phyloP scores from a whole-genome alignment of 2,113 vertebrate genomes.

The Sylvietta virens region DNA sequence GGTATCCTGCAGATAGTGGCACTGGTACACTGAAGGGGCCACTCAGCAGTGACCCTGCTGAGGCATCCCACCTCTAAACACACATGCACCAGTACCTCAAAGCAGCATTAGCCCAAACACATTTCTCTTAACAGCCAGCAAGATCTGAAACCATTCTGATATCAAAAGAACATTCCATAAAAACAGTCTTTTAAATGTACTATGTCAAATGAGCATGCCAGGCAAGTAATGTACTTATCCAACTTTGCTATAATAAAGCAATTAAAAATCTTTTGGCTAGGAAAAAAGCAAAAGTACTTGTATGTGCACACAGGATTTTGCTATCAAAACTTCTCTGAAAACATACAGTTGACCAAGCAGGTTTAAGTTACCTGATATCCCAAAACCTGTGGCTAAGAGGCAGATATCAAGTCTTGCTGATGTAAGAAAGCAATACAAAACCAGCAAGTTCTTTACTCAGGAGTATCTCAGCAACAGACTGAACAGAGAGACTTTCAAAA shows the following conservation, averaged over 20 bases:
- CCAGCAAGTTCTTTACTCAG: neutral
- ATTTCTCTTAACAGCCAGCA: neutral
- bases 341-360: neutral
- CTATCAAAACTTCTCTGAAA: neutral
- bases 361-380: neutral
- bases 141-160: neutral
- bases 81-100: fast-evolving
- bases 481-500: neutral
- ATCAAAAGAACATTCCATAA: neutral
- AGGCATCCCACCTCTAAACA: neutral
- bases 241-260: neutral
- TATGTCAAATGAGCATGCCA: neutral
- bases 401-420: neutral
- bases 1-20: neutral
- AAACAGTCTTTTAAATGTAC: neutral
- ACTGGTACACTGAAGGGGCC: neutral
- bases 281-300: neutral
- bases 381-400: neutral
- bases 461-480: neutral
- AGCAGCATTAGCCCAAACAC: neutral
- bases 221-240: neutral
- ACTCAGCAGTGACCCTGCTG: neutral
- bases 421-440: neutral
- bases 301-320: neutral
- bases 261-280: neutral